Evolutionary conservation across 2,113 vertebrate species (phyloP).

Genomic region (Malaclemys terrapin): DNA sequence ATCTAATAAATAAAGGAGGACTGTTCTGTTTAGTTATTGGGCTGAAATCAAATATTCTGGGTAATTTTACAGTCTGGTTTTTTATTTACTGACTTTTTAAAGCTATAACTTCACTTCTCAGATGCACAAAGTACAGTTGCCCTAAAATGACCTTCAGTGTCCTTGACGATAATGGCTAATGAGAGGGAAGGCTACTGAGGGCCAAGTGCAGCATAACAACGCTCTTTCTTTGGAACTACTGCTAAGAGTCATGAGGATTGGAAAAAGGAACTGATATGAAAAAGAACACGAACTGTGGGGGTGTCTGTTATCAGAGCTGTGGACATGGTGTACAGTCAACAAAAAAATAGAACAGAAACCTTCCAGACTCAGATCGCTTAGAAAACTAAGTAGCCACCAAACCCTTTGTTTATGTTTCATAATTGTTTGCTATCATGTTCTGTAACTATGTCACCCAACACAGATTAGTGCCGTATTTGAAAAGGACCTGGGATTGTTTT

Average conservation of each 20-base stretch:
- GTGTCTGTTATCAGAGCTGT: background rate
- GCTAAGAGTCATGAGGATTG: background rate
- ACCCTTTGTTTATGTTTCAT: background rate
- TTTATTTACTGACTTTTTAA: background rate
- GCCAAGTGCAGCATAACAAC: accelerated
- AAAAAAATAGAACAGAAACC: constrained; percentile 25
- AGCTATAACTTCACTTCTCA: no score
- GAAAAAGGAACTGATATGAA: background rate
- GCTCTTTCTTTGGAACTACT: background rate
- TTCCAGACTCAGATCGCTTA: background rate
- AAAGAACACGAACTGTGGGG: constrained; percentile 28
- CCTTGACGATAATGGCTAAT: background rate
- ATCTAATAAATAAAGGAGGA: background rate
- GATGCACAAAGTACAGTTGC: background rate
- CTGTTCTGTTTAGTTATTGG: background rate
- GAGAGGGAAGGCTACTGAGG: background rate
- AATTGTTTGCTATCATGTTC: background rate
- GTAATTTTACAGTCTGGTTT: background rate
- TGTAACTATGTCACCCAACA: background rate
- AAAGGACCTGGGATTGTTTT: background rate
- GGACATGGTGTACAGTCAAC: background rate
- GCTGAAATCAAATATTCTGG: background rate
- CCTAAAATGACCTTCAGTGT: background rate
- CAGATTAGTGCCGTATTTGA: background rate
- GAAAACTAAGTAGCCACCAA: background rate